Conservation (phyloP, 2,888 invertebrate genomes). For the Perithous albicinctus region DNA sequence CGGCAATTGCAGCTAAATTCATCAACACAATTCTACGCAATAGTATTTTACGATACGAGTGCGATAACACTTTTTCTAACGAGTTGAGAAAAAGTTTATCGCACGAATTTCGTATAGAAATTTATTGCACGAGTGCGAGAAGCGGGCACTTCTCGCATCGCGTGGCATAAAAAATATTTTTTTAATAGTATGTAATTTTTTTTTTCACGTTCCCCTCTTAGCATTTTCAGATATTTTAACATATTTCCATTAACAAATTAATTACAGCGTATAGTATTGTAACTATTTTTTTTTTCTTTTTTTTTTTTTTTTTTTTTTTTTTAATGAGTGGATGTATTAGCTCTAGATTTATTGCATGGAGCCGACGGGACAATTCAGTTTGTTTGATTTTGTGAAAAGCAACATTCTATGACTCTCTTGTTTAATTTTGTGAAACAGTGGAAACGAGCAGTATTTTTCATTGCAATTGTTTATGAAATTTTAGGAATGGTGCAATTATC, state of each 20-base stretch:
- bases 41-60: too few species aligned
- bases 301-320: too few species aligned
- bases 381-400: background rate
- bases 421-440: conserved; percentile 8
- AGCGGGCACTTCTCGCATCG: too few species aligned
- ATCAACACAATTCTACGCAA: background rate
- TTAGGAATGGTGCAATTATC: conserved; percentile 72
- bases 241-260: background rate
- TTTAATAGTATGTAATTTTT: background rate
- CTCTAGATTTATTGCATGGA: conserved; percentile 23
- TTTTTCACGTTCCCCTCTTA: background rate
- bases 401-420: background rate
- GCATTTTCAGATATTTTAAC: background rate
- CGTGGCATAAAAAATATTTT: too few species aligned
- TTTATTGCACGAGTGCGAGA: too few species aligned
- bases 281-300: background rate
- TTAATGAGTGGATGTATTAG: background rate
- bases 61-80: too few species aligned
- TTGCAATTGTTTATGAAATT: conserved; percentile 69
- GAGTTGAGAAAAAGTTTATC: too few species aligned
- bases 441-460: conserved; percentile 58
- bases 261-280: background rate
- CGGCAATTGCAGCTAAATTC: background rate
- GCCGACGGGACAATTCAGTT: background rate
- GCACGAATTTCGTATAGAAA: too few species aligned